These are phyloP conservation scores for Sebastes schlegelii DNA, from an alignment of 2,113 vertebrate species.

Conservation along the genomic window DNA sequence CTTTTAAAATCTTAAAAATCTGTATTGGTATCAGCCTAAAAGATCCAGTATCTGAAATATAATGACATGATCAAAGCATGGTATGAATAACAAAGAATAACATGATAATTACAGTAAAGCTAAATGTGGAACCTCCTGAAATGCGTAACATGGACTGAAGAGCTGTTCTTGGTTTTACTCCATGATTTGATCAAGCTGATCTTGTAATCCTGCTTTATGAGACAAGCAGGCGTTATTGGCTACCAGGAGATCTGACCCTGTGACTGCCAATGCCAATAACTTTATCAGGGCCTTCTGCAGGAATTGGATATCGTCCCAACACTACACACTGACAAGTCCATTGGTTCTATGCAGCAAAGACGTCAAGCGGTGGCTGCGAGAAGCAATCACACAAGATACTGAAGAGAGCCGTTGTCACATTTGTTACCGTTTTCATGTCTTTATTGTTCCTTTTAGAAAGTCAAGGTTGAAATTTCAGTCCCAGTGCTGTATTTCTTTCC, in stretches of 20 bases:
- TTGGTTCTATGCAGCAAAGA: conserved; percentile 3
- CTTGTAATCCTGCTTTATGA: conserved; percentile 35
- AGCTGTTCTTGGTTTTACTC: conserved; percentile 17
- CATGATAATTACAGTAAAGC: background rate
- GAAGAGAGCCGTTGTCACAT: background rate
- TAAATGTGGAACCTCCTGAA: background rate
- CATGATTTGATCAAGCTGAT: conserved; percentile 34
- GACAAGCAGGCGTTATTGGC: conserved; percentile 25
- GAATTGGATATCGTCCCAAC: conserved; percentile 39
- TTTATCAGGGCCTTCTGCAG: conserved; percentile 34
- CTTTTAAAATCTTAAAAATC: background rate
- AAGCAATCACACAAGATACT: conserved; percentile 2
- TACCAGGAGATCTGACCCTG: conserved; percentile 36
- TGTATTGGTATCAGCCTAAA: background rate
- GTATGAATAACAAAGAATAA: conserved; percentile 7
- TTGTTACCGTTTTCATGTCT: background rate
- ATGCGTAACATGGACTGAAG: background rate
- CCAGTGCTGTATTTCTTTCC: background rate
- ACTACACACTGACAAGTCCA: conserved; percentile 24
- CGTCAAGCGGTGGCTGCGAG: conserved; percentile 6
- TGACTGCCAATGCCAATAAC: conserved; percentile 28
- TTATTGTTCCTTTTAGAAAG: background rate
- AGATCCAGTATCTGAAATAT: background rate
- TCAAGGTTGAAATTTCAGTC: background rate
- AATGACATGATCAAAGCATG: background rate